Evolutionary conservation across 2,888 invertebrate genomes (phyloP), one percentile per base, ranked within the genome.

Genomic region (Glomeris marginata): DNA sequence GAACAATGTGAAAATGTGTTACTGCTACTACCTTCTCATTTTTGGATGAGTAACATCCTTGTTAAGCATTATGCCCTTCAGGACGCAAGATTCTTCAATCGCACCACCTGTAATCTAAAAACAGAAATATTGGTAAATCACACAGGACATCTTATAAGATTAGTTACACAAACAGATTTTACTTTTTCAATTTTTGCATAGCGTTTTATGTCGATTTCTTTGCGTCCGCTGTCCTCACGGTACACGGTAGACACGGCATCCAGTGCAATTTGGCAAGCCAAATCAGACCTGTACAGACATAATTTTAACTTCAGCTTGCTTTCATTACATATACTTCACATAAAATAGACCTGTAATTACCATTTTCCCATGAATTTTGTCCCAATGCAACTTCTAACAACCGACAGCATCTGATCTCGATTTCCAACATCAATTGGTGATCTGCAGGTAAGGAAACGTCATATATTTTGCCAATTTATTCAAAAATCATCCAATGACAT

Each of bases 21-120:
- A 11, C n/a, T n/a, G n/a, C n/a, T 49, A 28, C 38, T 54, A 66
- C 63, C 70, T 78, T 58, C 77, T 75, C 98, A 98, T 99, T 73
- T 95, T 95, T 0, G 94, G 82, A 68, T 98, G 98, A 0, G 91
- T 91, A 1, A 98, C 91, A 66, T 98, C 98, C 70, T 98, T 98
- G 72, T 98, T 99, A 52, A 98, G 69, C 90, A 99, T 95, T 13
- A 98, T 84, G 38, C 98, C 98, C 58, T 77, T 81, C 35, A 98
- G 71, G 6, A 98, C 94, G 57, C 77, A 74, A 0, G 91, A 95
- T 57, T 98, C 95, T 61, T 97, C 95, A 51, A 98, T 83, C 0
- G 83, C 75, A 10, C 94, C 97, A 21, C 98, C 98, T 1, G 98
- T 97, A 58, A 98, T 83, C 71, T 76, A 56, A 51, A 34, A 16